phyloP scores from a whole-genome alignment of 2,113 vertebrate genomes.

The Myotis yumanensis region DNA sequence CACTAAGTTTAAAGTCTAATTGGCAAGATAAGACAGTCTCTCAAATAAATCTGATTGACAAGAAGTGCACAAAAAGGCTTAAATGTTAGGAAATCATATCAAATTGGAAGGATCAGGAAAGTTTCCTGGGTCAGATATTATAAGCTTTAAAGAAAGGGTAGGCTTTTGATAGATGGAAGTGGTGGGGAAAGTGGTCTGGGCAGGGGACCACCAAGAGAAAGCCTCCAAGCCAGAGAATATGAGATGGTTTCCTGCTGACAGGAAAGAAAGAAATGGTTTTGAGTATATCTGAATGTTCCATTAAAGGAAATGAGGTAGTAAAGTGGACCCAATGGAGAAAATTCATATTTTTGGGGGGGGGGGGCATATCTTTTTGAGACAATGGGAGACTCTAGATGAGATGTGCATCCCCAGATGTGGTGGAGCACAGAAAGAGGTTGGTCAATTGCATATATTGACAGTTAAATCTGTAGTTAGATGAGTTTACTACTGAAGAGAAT shows the following conservation, averaged over 20 bases:
- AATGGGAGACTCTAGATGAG: background rate
- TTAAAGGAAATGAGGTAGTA: background rate
- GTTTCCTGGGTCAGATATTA: background rate
- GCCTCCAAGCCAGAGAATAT: background rate
- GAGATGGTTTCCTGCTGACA: conserved; percentile 7
- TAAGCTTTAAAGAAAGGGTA: background rate
- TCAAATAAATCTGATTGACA: background rate
- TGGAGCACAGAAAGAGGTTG: background rate
- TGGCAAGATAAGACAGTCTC: background rate
- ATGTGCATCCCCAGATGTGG: background rate
- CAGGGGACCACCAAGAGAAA: background rate
- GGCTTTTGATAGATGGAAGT: background rate
- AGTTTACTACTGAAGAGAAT: background rate
- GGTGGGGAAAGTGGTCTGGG: background rate
- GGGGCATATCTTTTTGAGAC: background rate
- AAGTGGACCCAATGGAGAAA: background rate
- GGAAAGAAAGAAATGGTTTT: background rate
- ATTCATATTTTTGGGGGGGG: background rate
- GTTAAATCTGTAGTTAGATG: background rate
- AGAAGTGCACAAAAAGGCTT: background rate
- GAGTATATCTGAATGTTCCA: background rate
- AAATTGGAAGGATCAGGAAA: background rate
- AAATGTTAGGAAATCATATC: background rate
- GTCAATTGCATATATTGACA: background rate
- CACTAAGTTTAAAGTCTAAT: background rate